phyloP scores from a whole-genome alignment of 2,888 invertebrate species.

The Aelia acuminata region DNA sequence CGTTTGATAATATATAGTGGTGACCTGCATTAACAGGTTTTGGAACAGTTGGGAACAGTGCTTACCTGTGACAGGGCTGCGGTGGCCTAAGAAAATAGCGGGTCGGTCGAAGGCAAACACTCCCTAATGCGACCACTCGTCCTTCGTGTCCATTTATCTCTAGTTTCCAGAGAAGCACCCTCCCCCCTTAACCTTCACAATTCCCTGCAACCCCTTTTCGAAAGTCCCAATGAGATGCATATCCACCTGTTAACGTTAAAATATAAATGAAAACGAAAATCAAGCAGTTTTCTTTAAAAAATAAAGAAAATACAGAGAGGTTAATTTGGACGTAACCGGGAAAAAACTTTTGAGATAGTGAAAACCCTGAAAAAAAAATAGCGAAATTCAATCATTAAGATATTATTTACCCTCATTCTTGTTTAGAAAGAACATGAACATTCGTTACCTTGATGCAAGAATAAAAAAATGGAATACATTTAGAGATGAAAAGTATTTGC shows the following conservation, averaged over 20 bases:
- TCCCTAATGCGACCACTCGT: constrained; percentile 13
- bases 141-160: constrained; percentile 21
- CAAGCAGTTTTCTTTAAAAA: too few species aligned
- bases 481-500: too few species aligned
- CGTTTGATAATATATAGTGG: neutral
- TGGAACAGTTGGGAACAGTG: constrained; percentile 14
- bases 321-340: too few species aligned
- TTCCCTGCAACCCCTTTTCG: neutral
- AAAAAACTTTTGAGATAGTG: too few species aligned
- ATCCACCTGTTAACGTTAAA: neutral
- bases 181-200: neutral
- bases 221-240: neutral
- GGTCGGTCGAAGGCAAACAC: neutral
- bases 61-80: constrained; percentile 12
- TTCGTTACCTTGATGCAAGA: too few species aligned
- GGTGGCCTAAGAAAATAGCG: constrained; percentile 26
- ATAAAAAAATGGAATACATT: too few species aligned
- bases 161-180: neutral
- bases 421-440: too few species aligned
- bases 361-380: too few species aligned
- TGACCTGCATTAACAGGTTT: constrained; percentile 5
- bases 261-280: neutral
- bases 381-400: too few species aligned
- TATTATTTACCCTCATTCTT: too few species aligned
- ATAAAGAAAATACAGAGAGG: too few species aligned